Conservation (phyloP, 2,113 vertebrate genomes). For the Sakesphorus luctuosus region DNA sequence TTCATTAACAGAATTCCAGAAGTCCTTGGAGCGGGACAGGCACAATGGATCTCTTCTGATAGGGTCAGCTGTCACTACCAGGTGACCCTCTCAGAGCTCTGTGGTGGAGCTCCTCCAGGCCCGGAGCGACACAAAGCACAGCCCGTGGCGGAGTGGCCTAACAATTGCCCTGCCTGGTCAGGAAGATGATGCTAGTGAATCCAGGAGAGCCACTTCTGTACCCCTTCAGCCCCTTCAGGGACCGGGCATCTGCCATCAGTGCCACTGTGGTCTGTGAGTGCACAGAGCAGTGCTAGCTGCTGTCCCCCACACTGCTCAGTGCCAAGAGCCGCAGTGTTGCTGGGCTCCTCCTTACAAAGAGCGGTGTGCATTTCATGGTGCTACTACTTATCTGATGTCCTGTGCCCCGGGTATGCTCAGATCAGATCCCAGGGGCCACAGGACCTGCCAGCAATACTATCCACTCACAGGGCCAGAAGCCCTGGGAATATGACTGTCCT, state of each 20-base stretch:
- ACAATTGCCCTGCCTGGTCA: not conserved
- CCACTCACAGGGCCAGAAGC: not conserved
- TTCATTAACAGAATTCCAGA: not conserved
- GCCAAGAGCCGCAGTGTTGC: not conserved
- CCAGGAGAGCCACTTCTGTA: not conserved
- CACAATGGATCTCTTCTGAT: not conserved
- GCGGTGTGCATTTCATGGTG: not conserved
- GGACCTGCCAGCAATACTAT: not conserved
- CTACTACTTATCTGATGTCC: not conserved
- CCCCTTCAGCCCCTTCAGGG: not conserved
- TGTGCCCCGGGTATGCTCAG: not conserved
- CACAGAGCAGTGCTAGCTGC: not conserved
- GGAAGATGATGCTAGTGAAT: not conserved
- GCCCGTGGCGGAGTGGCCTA: not conserved
- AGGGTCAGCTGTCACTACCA: not conserved
- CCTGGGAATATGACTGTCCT: not conserved
- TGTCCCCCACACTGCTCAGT: not conserved
- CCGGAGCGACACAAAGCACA: not conserved
- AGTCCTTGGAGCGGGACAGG: not conserved
- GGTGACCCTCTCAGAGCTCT: not conserved
- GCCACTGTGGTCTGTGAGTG: not conserved
- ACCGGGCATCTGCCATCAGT: not conserved
- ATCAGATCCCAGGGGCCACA: not conserved
- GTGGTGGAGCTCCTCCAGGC: not conserved
- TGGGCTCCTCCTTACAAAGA: not conserved